A percentile compares a stretch with the other conserved stretches of the same genome.
Conservation (phyloP, 1,140 invertebrate genomes). For the Leptinotarsa texana region DNA sequence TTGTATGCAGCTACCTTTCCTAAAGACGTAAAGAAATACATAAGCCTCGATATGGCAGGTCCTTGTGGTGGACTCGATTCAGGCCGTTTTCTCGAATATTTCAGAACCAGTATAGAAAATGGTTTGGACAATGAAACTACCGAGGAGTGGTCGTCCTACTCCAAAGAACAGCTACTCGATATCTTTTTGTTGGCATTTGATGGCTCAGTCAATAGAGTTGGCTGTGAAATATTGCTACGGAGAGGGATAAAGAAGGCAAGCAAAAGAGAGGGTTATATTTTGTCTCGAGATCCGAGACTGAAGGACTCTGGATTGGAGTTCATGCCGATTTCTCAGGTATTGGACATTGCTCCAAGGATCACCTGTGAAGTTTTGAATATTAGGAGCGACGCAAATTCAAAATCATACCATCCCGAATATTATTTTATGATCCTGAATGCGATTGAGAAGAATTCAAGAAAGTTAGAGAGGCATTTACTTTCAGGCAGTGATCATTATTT, state of each 20-base stretch:
- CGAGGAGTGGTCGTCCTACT: conserved; percentile 69
- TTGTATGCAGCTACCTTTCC: conserved; percentile 79
- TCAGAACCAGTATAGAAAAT: conserved; percentile 66
- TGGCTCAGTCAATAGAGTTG: conserved; percentile 67
- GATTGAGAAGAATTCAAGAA: conserved; percentile 62
- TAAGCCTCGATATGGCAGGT: conserved; percentile 77
- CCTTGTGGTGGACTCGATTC: conserved; percentile 64
- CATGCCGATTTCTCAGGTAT: conserved; percentile 70
- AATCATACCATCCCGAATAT: conserved; percentile 66
- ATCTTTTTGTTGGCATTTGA: conserved; percentile 71
- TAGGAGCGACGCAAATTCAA: conserved; percentile 70
- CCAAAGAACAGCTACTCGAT: conserved; percentile 74
- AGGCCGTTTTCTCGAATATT: conserved; percentile 59
- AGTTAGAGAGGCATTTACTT: conserved; percentile 71
- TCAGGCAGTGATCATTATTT: conserved; percentile 79
- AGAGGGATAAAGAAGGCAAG: conserved; percentile 65
- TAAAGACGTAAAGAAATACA: conserved; percentile 71
- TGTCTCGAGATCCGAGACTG: conserved; percentile 73
- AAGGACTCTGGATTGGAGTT: conserved; percentile 72
- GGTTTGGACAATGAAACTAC: conserved; percentile 72
- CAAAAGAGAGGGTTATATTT: conserved; percentile 62
- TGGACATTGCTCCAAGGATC: conserved; percentile 70
- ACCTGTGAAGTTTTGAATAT: conserved; percentile 81
- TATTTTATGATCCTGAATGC: conserved; percentile 69
- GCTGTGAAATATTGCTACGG: conserved; percentile 71